A percentile compares a stretch with the other conserved stretches of the same genome.
Conservation (phyloP, 2,888 invertebrate species). For the Drosophila acutilabella region DNA sequence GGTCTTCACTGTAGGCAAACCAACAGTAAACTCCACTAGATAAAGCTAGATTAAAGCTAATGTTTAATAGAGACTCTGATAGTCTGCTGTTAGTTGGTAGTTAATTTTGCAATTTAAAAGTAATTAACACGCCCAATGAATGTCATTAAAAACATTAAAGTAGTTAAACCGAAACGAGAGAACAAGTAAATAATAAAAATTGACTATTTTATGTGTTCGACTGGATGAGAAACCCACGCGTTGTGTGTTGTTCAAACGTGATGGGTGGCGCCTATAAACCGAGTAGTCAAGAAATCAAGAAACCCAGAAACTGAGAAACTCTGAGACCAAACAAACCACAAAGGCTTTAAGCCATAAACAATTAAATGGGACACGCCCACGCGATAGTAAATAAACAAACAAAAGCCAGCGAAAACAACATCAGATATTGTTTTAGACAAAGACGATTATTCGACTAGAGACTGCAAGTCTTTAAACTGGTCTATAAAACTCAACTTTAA, state of each 20-base stretch:
- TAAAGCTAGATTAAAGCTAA: neutral
- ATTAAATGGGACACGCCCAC: constrained; percentile 62
- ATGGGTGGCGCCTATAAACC: constrained; percentile 49
- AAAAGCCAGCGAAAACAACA: constrained; percentile 1
- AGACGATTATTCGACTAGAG: neutral
- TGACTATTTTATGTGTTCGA: constrained; percentile 29
- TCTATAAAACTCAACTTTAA: neutral
- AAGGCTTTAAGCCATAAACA: constrained; percentile 63
- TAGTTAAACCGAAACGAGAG: constrained; percentile 37
- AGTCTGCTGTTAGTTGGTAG: neutral
- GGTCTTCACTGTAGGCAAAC: neutral
- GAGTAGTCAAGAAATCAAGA: neutral
- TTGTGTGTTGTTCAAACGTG: constrained; percentile 12
- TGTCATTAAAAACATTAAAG: constrained; percentile 38
- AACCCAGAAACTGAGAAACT: neutral
- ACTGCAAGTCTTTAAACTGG: neutral
- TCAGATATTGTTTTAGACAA: neutral
- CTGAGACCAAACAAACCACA: constrained; percentile 30
- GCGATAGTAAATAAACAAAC: constrained; percentile 30
- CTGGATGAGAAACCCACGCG: constrained; percentile 55
- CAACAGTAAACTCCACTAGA: neutral
- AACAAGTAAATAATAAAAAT: constrained; percentile 12
- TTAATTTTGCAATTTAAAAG: constrained; percentile 69
- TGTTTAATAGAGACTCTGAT: constrained; percentile 1
- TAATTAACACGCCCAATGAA: constrained; percentile 67